phyloP scores from a whole-genome alignment of 2,888 invertebrate genomes.

The Aporophyla lueneburgensis region DNA sequence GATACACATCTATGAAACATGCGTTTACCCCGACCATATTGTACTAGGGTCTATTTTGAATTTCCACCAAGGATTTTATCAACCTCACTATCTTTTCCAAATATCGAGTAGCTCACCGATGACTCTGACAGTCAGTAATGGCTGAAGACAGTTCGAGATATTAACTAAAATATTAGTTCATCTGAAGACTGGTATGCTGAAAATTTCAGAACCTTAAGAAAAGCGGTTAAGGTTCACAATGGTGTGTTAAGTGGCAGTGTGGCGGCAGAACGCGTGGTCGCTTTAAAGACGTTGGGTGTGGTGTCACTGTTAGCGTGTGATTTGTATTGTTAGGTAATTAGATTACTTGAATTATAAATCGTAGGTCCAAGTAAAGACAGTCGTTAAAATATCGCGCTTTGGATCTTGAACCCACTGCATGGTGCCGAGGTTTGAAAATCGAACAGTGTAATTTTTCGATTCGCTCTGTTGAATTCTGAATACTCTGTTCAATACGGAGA shows the following conservation, averaged over 20 bases:
- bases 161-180: conserved; percentile 68
- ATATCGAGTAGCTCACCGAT: conserved; percentile 72
- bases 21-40: conserved; percentile 31
- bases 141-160: conserved; percentile 75
- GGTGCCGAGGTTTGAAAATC: no score
- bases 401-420: no score
- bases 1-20: conserved; percentile 62
- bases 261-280: conserved; percentile 33
- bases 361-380: no score
- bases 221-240: conserved; percentile 63
- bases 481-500: no score
- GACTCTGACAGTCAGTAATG: conserved; percentile 79
- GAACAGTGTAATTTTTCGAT: no score
- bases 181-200: not conserved
- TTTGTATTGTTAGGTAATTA: not conserved
- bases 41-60: conserved; percentile 48
- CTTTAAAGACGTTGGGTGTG: conserved; percentile 56
- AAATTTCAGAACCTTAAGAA: conserved; percentile 38
- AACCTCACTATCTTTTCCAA: conserved; percentile 69
- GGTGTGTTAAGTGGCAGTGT: conserved; percentile 3
- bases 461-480: no score
- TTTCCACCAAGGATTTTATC: conserved; percentile 60
- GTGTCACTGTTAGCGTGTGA: conserved; percentile 25
- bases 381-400: no score
- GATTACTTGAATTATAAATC: not conserved